Percentiles rank a stretch among this genome's conserved stretches.
phyloP scores from a whole-genome alignment of 2,797 vertebrate genomes.

The Peromyscus attwateri region DNA sequence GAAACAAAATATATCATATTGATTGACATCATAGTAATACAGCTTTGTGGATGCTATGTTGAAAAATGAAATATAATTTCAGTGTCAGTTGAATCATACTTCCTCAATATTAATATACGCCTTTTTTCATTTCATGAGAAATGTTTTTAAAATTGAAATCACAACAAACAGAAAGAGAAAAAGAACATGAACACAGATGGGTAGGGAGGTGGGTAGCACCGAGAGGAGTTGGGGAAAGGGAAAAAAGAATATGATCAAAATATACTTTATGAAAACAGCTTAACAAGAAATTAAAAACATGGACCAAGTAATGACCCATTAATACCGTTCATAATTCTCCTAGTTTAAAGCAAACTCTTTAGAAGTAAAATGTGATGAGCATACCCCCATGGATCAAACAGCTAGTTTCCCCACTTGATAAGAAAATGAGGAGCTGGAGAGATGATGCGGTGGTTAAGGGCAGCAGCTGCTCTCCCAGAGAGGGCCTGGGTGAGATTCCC shows the following conservation, averaged over 20 bases:
- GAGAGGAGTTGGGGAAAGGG: not conserved
- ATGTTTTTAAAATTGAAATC: not conserved
- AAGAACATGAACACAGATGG: not conserved
- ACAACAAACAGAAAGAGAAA: not conserved
- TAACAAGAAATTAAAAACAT: not conserved
- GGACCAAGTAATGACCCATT: constrained; percentile 30
- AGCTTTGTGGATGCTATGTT: not conserved
- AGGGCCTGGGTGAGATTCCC: not conserved
- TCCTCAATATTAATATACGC: constrained; percentile 26
- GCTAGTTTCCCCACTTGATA: not conserved
- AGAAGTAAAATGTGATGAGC: not conserved
- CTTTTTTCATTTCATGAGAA: constrained; percentile 43
- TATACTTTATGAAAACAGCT: not conserved
- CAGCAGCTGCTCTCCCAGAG: not conserved
- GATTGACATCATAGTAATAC: not conserved
- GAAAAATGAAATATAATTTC: constrained; percentile 34
- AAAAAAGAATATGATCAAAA: not conserved
- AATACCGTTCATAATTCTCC: constrained; percentile 32
- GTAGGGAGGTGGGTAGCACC: not conserved
- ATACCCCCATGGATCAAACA: not conserved
- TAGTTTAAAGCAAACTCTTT: constrained; percentile 43
- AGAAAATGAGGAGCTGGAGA: not conserved
- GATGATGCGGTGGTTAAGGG: not conserved
- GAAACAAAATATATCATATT: not conserved
- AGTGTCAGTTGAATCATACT: not conserved